Evolutionary conservation across 2,113 vertebrate genomes (phyloP), one percentile per base, ranked within the genome.

Genomic region (Puma concolor): DNA sequence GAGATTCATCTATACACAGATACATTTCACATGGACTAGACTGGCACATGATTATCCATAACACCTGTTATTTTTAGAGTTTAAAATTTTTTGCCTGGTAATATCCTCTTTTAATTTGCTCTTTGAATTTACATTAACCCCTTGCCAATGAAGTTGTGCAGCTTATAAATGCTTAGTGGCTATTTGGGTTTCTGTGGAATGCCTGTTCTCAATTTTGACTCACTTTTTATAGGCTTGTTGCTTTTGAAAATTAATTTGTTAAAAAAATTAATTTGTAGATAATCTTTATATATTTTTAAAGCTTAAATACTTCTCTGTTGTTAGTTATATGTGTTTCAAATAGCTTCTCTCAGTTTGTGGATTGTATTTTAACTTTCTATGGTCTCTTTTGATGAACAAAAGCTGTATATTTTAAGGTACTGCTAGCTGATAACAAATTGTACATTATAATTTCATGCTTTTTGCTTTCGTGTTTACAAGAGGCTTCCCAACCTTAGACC

Each of bases 241-340:
- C 17, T 95, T 90, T 94, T 69, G 25, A 63, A n/a, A 91, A 52
- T 92, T 81, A 81, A 71, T 63, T 91, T 97, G 25, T 74, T 44
- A 44, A 44, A 44, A 63, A n/a, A 91, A 52, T 92, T 81, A 76
- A 71, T 63, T 91, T 97, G 25, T 74, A 38, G 44, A 19, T 94
- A 25, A 80, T 92, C 44, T 77, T 94, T 19, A 41, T 69, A 41
- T 88, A 88, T 94, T 94, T 93, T 86, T 44, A 54, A 83, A 52
- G 11, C 44, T 84, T 86, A 94, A 64, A n/a, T 94, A 44, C 41
- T 82, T 91, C 13, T 88, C 14, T 86, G 50, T 81, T 89, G 57
- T 72, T 5, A 29, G 9, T 80, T 80, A 33, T 41, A 12, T 57
- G 44, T 44, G 17, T 83, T 87, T 10, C 1, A 66, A 60, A 83